These are phyloP conservation scores for Lamprotornis superbus DNA, from an alignment of 2,113 vertebrate genomes.

Conservation along the genomic window DNA sequence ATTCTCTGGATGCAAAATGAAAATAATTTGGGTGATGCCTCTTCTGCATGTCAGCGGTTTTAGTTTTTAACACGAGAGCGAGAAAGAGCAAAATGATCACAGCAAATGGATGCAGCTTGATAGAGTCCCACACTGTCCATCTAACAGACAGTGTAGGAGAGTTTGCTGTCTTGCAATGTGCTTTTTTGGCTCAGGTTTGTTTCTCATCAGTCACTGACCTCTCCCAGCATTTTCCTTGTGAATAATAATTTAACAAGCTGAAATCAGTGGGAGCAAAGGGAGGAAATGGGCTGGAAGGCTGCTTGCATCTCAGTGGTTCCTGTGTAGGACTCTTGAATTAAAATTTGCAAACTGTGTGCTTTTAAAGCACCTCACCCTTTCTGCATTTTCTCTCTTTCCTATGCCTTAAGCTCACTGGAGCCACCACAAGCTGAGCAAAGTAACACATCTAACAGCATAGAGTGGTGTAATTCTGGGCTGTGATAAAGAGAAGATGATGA, in stretches of 20 bases:
- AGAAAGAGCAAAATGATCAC: neutral
- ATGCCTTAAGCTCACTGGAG: neutral
- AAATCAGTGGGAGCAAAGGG: neutral
- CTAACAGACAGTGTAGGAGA: neutral
- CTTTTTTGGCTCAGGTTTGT: neutral
- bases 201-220: neutral
- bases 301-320: neutral
- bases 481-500: neutral
- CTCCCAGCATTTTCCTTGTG: accelerated
- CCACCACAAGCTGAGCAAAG: neutral
- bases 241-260: neutral
- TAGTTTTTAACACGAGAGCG: neutral
- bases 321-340: neutral
- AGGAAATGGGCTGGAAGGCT: neutral
- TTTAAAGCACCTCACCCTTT: neutral
- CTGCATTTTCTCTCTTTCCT: neutral
- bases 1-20: neutral
- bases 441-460: neutral
- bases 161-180: neutral
- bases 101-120: neutral
- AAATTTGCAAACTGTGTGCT: neutral
- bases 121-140: neutral
- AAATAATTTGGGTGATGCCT: neutral
- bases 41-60: neutral
- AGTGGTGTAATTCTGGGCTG: neutral